Percentiles rank a stretch among this genome's conserved stretches.
Evolutionary conservation across 2,797 vertebrate species (phyloP).

Genomic region (Sebastes kiyomatsui): DNA sequence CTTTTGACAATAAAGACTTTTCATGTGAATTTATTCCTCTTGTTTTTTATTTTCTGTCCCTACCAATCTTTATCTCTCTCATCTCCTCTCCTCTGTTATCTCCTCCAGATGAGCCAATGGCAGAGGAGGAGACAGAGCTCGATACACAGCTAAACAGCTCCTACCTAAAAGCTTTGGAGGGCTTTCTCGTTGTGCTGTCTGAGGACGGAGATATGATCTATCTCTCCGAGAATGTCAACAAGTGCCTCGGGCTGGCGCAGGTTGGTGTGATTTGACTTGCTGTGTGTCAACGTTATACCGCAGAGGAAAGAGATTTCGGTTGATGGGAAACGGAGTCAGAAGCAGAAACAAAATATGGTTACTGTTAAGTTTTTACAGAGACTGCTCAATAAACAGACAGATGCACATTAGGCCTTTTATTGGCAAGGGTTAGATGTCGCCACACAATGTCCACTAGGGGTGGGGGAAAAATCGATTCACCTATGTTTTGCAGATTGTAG

Average conservation of each 20-base stretch:
- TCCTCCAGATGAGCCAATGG: conserved; percentile 79
- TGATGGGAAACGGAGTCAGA: background rate
- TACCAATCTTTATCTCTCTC: background rate
- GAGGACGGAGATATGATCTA: conserved; percentile 98
- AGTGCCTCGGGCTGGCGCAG: conserved; percentile 97
- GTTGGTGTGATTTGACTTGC: conserved; percentile 70
- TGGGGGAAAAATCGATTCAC: too few species aligned
- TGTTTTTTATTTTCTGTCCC: background rate
- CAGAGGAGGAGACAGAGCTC: conserved; percentile 87
- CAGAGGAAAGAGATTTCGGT: background rate
- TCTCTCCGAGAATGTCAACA: conserved; percentile 96
- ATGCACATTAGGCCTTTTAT: background rate
- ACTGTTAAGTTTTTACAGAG: background rate
- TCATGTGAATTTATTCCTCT: background rate
- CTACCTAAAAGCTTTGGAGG: conserved; percentile 95
- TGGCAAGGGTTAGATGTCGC: background rate
- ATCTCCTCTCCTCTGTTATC: background rate
- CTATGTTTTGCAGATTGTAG: too few species aligned
- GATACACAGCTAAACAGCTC: conserved; percentile 92
- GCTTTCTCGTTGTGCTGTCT: conserved; percentile 97
- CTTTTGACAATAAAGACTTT: background rate
- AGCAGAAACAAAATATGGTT: background rate
- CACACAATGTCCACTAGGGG: background rate
- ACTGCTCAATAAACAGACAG: background rate
- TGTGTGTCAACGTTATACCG: background rate